phyloP scores from a whole-genome alignment of 2,797 vertebrate genomes.

The Neoniphon sammara region DNA sequence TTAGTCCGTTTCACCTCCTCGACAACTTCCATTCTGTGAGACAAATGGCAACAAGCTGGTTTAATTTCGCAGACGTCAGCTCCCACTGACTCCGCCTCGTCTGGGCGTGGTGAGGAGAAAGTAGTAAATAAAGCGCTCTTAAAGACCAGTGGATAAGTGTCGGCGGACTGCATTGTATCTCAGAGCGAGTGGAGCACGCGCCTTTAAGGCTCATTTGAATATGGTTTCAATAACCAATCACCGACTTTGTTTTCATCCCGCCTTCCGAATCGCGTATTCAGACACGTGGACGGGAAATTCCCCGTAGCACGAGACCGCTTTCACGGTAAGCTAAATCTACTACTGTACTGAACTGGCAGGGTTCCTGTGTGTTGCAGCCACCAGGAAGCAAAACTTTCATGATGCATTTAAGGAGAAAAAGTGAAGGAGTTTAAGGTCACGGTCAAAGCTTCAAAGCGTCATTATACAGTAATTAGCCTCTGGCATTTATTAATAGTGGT shows the following conservation, averaged over 20 bases:
- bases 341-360: conserved; percentile 28
- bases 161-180: not conserved
- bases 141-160: conserved; percentile 41
- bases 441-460: too few species aligned
- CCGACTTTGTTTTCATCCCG: conserved; percentile 83
- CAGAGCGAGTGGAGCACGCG: accelerated
- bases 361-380: conserved; percentile 6
- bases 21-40: conserved; percentile 79
- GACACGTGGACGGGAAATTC: conserved; percentile 89
- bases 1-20: conserved; percentile 75
- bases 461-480: too few species aligned
- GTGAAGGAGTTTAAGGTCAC: too few species aligned
- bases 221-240: conserved; percentile 69
- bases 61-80: conserved; percentile 78
- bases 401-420: too few species aligned
- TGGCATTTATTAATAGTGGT: too few species aligned
- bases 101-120: conserved; percentile 61
- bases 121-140: conserved; percentile 67
- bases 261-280: conserved; percentile 63
- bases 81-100: conserved; percentile 64
- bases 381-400: not conserved
- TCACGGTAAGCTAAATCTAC: conserved; percentile 15
- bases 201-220: conserved; percentile 62
- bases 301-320: conserved; percentile 72
- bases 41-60: conserved; percentile 58